A percentile compares a stretch with the other conserved stretches of the same genome.
Evolutionary conservation across 2,113 vertebrate species (phyloP).

Genomic region (Oncorhynchus keta): DNA sequence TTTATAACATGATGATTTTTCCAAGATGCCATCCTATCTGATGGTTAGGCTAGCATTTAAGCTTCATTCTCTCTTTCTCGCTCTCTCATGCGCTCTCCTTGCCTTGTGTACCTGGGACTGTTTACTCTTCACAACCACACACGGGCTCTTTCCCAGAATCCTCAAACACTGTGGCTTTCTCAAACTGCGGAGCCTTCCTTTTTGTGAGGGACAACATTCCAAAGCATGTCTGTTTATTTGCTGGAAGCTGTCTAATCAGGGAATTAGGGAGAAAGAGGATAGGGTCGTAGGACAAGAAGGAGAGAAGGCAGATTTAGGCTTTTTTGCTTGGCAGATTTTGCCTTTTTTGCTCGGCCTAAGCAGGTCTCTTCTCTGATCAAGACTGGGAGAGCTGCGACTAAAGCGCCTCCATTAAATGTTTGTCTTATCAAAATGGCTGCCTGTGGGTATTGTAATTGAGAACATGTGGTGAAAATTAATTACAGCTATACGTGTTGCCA

Average conservation of each 20-base stretch:
- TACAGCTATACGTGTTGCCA: conserved; percentile 22
- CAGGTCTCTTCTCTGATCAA: neutral
- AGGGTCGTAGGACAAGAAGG: neutral
- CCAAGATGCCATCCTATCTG: neutral
- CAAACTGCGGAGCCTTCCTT: conserved; percentile 22
- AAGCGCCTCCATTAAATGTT: conserved; percentile 56
- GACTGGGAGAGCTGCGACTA: conserved; percentile 41
- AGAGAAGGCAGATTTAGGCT: neutral
- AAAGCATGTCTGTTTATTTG: conserved; percentile 47
- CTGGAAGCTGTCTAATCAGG: conserved; percentile 35
- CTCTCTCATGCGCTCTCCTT: conserved; percentile 4
- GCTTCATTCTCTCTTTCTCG: neutral
- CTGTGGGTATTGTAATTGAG: conserved; percentile 58
- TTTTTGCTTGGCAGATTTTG: neutral
- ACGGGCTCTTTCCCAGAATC: conserved; percentile 41
- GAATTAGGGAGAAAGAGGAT: neutral
- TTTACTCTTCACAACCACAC: conserved; percentile 55
- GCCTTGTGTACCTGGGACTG: conserved; percentile 53
- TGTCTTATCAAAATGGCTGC: conserved; percentile 63
- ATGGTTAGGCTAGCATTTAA: neutral
- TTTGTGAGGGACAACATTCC: conserved; percentile 58
- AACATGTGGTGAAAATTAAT: conserved; percentile 59
- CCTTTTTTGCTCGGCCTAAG: neutral
- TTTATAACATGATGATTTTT: too few species aligned
- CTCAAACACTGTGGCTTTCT: conserved; percentile 55